Percentiles rank a stretch among this genome's conserved stretches.
phyloP scores from a whole-genome alignment of 2,113 vertebrate genomes.

The Melospiza georgiana region DNA sequence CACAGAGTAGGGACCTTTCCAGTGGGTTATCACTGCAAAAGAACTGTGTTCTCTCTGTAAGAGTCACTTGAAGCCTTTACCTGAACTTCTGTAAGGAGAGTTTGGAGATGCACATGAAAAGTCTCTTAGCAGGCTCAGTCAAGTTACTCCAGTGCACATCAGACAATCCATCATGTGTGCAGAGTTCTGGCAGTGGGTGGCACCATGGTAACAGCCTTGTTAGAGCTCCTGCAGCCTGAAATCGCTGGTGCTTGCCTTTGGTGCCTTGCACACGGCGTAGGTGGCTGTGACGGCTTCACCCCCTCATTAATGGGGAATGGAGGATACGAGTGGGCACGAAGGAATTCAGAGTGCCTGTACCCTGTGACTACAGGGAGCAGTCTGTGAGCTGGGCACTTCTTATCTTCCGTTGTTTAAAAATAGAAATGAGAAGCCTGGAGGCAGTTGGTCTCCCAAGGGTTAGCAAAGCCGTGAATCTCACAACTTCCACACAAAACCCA shows the following conservation, averaged over 20 bases:
- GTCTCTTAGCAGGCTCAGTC: background rate
- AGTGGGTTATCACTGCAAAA: background rate
- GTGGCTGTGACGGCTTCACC: background rate
- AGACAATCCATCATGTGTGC: background rate
- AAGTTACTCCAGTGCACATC: background rate
- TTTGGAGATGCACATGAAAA: background rate
- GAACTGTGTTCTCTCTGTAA: background rate
- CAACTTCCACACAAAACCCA: background rate
- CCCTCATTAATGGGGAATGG: background rate
- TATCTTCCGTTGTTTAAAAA: background rate
- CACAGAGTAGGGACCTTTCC: background rate
- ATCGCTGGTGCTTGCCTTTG: background rate
- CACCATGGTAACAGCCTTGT: slow-evolving; percentile 13
- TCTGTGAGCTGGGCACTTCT: background rate
- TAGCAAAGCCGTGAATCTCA: background rate
- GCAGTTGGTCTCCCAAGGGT: background rate
- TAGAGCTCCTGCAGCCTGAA: background rate
- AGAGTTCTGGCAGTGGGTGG: background rate
- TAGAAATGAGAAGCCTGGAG: background rate
- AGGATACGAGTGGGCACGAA: background rate
- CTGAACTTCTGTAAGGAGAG: background rate
- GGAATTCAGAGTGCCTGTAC: background rate
- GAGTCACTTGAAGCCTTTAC: background rate
- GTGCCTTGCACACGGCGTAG: background rate
- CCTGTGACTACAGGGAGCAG: background rate